Percentiles rank a stretch among this genome's conserved stretches.
These are phyloP conservation scores for Scomber japonicus DNA, from an alignment of 2,113 vertebrate species.

Conservation along the genomic window DNA sequence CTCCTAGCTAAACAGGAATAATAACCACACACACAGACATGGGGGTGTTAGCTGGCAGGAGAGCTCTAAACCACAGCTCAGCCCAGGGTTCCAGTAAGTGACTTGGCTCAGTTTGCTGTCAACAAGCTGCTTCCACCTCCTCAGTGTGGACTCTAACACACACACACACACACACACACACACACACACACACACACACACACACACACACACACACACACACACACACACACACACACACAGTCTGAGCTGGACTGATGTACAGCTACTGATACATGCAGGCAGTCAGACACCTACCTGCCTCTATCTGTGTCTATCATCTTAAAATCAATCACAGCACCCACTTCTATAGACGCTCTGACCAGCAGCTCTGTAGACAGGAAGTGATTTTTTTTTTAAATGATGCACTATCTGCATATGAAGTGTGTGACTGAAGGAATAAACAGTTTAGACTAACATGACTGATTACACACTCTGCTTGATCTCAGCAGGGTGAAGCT, in stretches of 20 bases:
- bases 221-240: not conserved
- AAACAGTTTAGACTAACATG: not conserved
- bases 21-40: conserved; percentile 2
- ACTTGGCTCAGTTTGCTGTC: conserved; percentile 41
- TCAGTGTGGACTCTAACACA: conserved; percentile 2
- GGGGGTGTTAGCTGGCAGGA: conserved; percentile 15
- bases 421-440: not conserved
- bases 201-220: not conserved
- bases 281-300: not conserved
- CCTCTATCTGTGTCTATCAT: not conserved
- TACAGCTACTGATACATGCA: not conserved
- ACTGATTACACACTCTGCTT: not conserved
- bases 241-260: not conserved
- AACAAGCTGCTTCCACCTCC: conserved; percentile 27
- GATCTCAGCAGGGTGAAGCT: not conserved
- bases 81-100: conserved; percentile 53
- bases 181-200: conserved; percentile 10
- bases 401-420: not conserved
- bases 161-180: not conserved
- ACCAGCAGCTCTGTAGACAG: not conserved
- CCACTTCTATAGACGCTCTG: not conserved
- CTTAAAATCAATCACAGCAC: too few species aligned
- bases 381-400: not conserved
- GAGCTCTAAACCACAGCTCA: conserved; percentile 43
- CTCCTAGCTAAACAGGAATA: not conserved